Evolutionary conservation across 2,888 invertebrate species (phyloP).

Genomic region (Cynaeus angustus): DNA sequence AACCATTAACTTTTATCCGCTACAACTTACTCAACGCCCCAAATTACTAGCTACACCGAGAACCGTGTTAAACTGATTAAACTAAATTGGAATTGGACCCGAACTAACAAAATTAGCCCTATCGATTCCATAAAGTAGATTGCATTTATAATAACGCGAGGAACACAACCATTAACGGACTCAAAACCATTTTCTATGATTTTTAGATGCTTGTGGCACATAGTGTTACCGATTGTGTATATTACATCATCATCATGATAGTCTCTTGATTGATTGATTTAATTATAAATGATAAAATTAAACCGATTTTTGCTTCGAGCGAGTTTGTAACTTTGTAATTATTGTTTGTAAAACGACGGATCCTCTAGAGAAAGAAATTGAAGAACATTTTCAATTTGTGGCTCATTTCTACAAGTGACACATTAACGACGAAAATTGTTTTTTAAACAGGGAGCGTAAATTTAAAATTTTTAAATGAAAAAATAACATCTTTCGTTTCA

Average conservation of each 20-base stretch:
- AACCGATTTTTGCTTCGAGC: not conserved
- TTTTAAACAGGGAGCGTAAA: conserved; percentile 1
- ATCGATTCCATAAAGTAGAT: conserved; percentile 15
- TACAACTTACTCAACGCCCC: not conserved
- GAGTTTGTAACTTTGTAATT: conserved; percentile 31
- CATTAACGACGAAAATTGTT: not conserved
- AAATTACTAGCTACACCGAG: conserved; percentile 1
- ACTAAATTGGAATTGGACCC: not conserved
- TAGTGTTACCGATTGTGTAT: conserved; percentile 31
- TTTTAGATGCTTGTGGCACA: conserved; percentile 19
- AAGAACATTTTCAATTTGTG: conserved; percentile 23
- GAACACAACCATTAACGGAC: conserved; percentile 13
- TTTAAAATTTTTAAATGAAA: too few relatives aligned
- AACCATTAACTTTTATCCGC: too few relatives aligned
- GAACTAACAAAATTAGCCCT: conserved; percentile 1
- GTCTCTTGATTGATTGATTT: conserved; percentile 23
- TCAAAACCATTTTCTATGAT: not conserved
- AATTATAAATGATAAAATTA: conserved; percentile 12
- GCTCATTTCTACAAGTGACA: not conserved
- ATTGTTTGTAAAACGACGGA: conserved; percentile 5
- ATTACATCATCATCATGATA: too few relatives aligned
- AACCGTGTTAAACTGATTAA: conserved; percentile 10
- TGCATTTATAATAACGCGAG: conserved; percentile 6
- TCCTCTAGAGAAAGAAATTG: conserved; percentile 1
- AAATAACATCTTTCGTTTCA: too few relatives aligned